Evolutionary conservation across 2,797 vertebrate species (phyloP), one percentile per base, ranked within the genome.

Genomic region (Borostomias antarcticus): DNA sequence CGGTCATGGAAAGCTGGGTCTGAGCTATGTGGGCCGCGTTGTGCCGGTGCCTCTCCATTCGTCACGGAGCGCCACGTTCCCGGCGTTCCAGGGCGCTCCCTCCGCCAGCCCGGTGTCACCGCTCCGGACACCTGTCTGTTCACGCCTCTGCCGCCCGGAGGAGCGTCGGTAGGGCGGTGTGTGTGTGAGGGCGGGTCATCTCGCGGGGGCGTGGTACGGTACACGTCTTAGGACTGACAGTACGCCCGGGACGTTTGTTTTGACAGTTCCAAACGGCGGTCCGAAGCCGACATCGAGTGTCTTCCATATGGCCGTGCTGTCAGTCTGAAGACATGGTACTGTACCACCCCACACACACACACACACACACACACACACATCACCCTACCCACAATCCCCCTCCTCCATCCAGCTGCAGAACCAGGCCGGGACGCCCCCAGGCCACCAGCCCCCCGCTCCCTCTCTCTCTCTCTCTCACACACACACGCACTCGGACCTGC

Each of bases 361-460:
- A 28, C 13, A 6, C 19, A 6, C 23, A 9, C 50, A 9, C 50
- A 7, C 10, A 23, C 13, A 11, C 51, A 8, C 3, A 26, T 26
- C 25, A 53, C 13, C 9, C 17, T 52, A 64, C 64, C 77, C 69
- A 67, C 65, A 76, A 63, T 35, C 50, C 63, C 66, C 52, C 53
- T 58, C 57, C 63, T 59, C 25, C 50, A 76, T 71, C 74, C 74
- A 79, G 69, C 80, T 82, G 67, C 47, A 66, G 54, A 57, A n/a
- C n/a, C n/a, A n/a, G 58, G 53, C 28, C 63, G n/a, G 70, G 78
- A 68, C 72, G 73, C 75, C 69, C 70, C 77, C 66, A 15, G 62
- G 79, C 26, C 15, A 56, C 23, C 70, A 68, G 70, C 47, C 72
- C 29, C 32, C 63, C 67, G 58, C 28, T 1, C 40, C 68, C 26